Base-by-base conservation (phyloP, 2,888 invertebrate species). In the Leptura quadrifasciata region DNA sequence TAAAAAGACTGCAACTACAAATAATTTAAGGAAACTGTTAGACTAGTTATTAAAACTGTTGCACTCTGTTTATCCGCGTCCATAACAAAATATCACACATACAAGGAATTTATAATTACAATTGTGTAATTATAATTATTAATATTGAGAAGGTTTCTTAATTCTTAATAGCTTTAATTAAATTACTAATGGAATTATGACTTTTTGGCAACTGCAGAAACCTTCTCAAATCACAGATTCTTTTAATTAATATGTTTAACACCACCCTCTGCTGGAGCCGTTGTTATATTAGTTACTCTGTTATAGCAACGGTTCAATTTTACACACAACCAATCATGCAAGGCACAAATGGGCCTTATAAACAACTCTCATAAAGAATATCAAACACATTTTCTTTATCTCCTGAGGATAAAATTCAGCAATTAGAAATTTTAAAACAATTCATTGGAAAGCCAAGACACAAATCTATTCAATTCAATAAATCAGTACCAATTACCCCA, bases 151-250 rank as follows among this genome's bases (percentile, higher is more conserved):
- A 86, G 86, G 87, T 87, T 87, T 87, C 87, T 79, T 78, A 78
- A 31, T 15, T 54, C 39, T 71, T 27, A 27, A 17, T 31, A 57
- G 55, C 57, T 60, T 76, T 75, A 75, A 58, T 80, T 80, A 80
- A 78, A 83, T 83, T 82, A 83, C 81, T 83, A 84, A 75, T 80
- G 78, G 75, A 79, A 78, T 79, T 18, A 20, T 20, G 17, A 47
- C 71, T 76, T 85, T 87, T 88, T 88, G 87, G 87, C 88, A 88
- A 85, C 86, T 81, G 81, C 67, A 80, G 87, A 89, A 89, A 87
- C 89, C 87, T 88, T 88, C 89, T 86, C 90, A 89, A 89, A 90
- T 90, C 90, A 90, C 90, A 90, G 90, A 87, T 89, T 87, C 84
- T 86, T 86, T 80, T 85, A 15, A 35, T 39, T 63, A 27, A 47